These are phyloP conservation scores for Thera obeliscata DNA, from an alignment of 2,888 invertebrate species.

Conservation along the genomic window DNA sequence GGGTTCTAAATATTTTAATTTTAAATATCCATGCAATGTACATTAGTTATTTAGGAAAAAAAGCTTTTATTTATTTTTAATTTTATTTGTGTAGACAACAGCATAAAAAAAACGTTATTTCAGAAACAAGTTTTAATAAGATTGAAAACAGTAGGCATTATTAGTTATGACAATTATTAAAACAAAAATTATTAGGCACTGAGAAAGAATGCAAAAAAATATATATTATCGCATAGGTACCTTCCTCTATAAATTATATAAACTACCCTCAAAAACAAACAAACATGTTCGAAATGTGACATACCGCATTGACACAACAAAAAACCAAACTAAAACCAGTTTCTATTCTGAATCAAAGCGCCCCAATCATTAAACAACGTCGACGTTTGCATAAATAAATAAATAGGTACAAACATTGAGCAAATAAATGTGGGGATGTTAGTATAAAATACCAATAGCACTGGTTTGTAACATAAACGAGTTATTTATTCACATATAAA, in stretches of 20 bases:
- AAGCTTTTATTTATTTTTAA: too few species aligned
- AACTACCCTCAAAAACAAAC: not conserved
- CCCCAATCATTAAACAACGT: constrained; percentile 73
- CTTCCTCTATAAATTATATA: not conserved
- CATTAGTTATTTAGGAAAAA: too few species aligned
- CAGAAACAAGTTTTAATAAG: too few species aligned
- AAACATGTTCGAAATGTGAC: constrained; percentile 21
- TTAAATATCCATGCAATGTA: too few species aligned
- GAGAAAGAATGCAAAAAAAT: too few species aligned
- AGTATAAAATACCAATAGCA: constrained; percentile 4
- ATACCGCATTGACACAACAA: constrained; percentile 51
- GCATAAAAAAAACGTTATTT: too few species aligned
- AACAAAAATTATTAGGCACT: not conserved
- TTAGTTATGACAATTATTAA: too few species aligned
- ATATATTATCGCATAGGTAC: not conserved
- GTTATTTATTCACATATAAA: too few species aligned
- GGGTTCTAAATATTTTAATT: too few species aligned
- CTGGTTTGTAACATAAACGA: not conserved
- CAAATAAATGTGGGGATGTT: constrained; percentile 70
- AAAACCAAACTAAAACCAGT: constrained; percentile 48
- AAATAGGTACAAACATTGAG: constrained; percentile 62
- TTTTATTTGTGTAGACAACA: too few species aligned
- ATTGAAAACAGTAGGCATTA: too few species aligned
- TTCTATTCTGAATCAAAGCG: constrained; percentile 72
- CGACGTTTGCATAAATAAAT: constrained; percentile 70